phyloP scores from a whole-genome alignment of 92 coral and sea anemone genomes.

The Epizoanthus fatuus region DNA sequence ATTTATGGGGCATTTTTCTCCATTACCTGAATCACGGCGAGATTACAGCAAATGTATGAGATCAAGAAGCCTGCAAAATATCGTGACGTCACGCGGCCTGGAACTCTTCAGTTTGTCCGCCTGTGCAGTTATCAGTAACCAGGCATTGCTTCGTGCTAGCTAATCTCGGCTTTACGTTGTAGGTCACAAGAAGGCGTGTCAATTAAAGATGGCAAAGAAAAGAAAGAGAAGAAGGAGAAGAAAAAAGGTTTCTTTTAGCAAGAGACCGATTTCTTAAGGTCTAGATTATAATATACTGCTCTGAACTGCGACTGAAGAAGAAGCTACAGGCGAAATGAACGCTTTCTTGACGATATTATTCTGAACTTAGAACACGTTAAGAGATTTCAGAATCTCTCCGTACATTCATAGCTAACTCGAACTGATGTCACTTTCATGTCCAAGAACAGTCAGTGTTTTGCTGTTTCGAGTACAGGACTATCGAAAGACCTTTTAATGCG shows the following conservation, averaged over 20 bases:
- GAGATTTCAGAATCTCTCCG: neutral
- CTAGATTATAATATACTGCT: neutral
- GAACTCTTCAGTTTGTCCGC: neutral
- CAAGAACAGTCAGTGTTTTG: neutral
- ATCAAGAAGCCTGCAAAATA: too few relatives aligned
- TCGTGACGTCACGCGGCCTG: neutral
- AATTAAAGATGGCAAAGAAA: constrained; percentile 74
- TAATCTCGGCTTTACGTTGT: neutral
- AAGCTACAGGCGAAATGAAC: too few relatives aligned
- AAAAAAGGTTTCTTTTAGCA: constrained; percentile 94
- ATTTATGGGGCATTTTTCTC: too few relatives aligned
- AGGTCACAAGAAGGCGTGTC: constrained; percentile 88
- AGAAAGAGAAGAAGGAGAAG: constrained; percentile 85
- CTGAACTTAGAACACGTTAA: neutral
- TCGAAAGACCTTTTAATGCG: too few relatives aligned
- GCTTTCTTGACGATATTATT: neutral
- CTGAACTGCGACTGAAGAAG: neutral
- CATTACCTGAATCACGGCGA: too few relatives aligned
- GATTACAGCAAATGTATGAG: too few relatives aligned
- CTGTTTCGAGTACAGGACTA: neutral
- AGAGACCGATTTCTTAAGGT: neutral
- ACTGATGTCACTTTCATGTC: neutral
- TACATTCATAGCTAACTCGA: neutral
- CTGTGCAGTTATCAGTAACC: neutral
- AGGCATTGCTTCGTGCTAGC: neutral